phyloP scores from a whole-genome alignment of 2,797 vertebrate species.

The Anguilla anguilla region DNA sequence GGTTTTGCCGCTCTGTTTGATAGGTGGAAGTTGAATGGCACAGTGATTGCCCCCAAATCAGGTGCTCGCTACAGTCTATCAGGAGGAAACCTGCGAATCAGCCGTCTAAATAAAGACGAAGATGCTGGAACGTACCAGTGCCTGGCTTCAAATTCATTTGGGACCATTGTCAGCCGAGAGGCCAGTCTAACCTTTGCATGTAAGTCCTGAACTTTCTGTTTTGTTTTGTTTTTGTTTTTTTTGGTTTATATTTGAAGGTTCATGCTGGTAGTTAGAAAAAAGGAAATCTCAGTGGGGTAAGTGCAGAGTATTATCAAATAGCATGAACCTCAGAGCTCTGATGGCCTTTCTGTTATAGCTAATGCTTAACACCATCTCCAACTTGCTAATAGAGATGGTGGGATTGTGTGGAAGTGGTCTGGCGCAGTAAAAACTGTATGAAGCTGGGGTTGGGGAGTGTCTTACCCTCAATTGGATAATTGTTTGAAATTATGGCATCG shows the following conservation, averaged over 20 bases:
- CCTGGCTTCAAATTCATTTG: conserved; percentile 89
- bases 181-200: conserved; percentile 93
- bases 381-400: conserved; percentile 12
- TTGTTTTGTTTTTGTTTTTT: neutral
- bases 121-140: conserved; percentile 93
- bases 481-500: conserved; percentile 58
- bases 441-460: conserved; percentile 47
- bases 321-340: neutral
- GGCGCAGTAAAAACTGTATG: conserved; percentile 20
- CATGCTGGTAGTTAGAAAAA: neutral
- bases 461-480: conserved; percentile 53
- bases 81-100: conserved; percentile 91
- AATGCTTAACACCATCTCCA: neutral
- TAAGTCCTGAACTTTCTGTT: conserved; percentile 70
- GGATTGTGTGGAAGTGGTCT: conserved; percentile 19
- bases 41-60: conserved; percentile 78
- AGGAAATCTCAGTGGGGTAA: neutral
- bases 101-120: conserved; percentile 85
- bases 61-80: conserved; percentile 89
- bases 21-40: conserved; percentile 95
- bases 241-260: neutral
- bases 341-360: neutral
- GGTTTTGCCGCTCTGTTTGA: conserved; percentile 42
- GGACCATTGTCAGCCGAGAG: conserved; percentile 91
- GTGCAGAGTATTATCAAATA: conserved; percentile 8